Conservation (phyloP, 2,113 vertebrate genomes). For the Ranitomeya variabilis region DNA sequence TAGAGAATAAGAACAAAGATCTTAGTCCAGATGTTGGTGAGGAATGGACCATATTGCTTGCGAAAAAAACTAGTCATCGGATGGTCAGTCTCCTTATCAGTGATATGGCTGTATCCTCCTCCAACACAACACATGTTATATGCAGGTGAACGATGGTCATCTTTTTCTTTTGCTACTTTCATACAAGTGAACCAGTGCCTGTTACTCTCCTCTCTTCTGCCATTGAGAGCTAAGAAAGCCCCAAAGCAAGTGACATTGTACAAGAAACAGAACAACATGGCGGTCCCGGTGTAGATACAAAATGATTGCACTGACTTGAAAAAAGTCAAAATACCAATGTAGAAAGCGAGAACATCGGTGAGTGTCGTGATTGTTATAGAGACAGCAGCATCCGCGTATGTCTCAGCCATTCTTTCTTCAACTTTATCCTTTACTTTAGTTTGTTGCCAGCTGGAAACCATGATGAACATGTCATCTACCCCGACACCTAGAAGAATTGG, state of each 20-base stretch:
- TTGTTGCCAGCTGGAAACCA: conserved; percentile 86
- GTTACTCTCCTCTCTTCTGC: conserved; percentile 74
- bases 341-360: conserved; percentile 84
- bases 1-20: conserved; percentile 68
- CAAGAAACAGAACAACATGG: conserved; percentile 83
- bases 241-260: conserved; percentile 86
- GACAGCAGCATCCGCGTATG: conserved; percentile 79
- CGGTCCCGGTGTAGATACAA: conserved; percentile 81
- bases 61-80: conserved; percentile 69
- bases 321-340: conserved; percentile 77
- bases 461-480: conserved; percentile 88
- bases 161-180: conserved; percentile 35
- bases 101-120: conserved; percentile 57
- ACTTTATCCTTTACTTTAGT: conserved; percentile 66
- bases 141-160: conserved; percentile 25
- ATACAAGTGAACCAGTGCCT: conserved; percentile 77
- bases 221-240: conserved; percentile 82
- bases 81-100: conserved; percentile 63
- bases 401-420: conserved; percentile 69
- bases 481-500: conserved; percentile 60
- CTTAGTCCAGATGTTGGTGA: conserved; percentile 69
- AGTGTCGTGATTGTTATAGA: conserved; percentile 85
- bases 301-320: conserved; percentile 82
- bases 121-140: conserved; percentile 60
- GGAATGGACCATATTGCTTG: conserved; percentile 72